Base-by-base conservation (phyloP, 2,888 invertebrate species). In the Acheta domesticus region DNA sequence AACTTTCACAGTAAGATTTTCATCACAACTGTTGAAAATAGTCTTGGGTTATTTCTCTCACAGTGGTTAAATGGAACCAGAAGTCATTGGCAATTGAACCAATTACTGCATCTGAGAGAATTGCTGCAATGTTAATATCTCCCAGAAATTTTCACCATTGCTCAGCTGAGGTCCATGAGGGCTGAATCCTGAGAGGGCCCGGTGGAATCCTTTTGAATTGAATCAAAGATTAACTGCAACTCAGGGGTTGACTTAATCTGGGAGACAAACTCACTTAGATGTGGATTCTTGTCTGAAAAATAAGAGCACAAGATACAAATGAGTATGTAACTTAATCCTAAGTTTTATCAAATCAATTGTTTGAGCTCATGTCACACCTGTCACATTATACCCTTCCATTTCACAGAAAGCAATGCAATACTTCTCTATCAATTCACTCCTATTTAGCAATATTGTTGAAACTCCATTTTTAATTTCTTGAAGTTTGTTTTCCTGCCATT, bases 221-320 rank as follows among this genome's bases (percentile, higher is more conserved):
- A 93, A 85, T 98, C 98, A 88, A 96, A 98, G 84, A 98, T 94
- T 77, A 93, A 92, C 86, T 93, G 93, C 83, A 98, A 89, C 84
- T 98, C 98, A 5, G 94, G 91, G 83, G 95, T 94, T 80, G 93
- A 93, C 87, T 96, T 96, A 84, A 98, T 97, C 86, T 96, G 95
- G 80, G 93, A 92, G 83, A 98, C 92, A 87, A 98, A 98, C 86
- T 98, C 98, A 87, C 93, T 94, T 85, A 98, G 89, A 85, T 95
- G 94, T 82, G 96, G 96, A 88, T 97, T 97, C 89, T 98, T 98
- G 86, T 97, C 98, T 97, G 87, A 82, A 89, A 88, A 83, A 83
- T 82, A 83, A 82, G 80, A 81, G 78, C 76, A 75, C 23, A 79
- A 36, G 36, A 36, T 36, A 36, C 36, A 36, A 36, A 8, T 36